phyloP scores from a whole-genome alignment of 2,113 vertebrate genomes.

The Brachionichthys hirsutus region DNA sequence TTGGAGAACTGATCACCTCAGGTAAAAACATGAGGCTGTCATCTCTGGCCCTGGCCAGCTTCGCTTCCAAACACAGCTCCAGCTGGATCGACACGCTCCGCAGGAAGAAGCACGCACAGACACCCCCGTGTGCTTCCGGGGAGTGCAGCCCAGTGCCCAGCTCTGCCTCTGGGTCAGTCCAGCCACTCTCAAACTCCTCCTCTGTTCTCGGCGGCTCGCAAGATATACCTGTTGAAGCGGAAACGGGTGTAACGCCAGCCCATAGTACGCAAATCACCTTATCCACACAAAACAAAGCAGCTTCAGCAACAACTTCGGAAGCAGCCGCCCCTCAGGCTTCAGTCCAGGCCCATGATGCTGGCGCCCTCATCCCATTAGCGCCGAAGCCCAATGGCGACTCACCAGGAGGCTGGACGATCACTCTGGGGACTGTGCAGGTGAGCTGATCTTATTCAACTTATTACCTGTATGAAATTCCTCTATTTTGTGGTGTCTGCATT shows the following conservation, averaged over 20 bases:
- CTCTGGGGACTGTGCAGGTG: slow-evolving; percentile 71
- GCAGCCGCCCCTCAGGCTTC: slow-evolving; percentile 20
- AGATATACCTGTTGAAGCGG: slow-evolving; percentile 63
- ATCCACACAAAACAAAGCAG: slow-evolving; percentile 12
- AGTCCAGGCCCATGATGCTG: slow-evolving; percentile 19
- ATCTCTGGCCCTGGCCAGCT: slow-evolving; percentile 83
- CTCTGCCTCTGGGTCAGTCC: slow-evolving; percentile 43
- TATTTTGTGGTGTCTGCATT: neutral
- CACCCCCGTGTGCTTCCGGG: slow-evolving; percentile 51
- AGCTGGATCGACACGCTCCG: slow-evolving; percentile 92
- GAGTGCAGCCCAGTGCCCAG: slow-evolving; percentile 68
- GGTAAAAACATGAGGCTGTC: slow-evolving; percentile 95
- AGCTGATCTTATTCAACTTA: slow-evolving; percentile 7
- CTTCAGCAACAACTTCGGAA: slow-evolving; percentile 23
- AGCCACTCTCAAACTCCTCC: slow-evolving; percentile 72
- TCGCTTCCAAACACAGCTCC: slow-evolving; percentile 81
- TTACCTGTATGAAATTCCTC: neutral
- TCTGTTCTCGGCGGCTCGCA: slow-evolving; percentile 65
- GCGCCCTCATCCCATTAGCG: slow-evolving; percentile 13
- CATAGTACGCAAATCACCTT: slow-evolving; percentile 12
- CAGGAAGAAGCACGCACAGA: slow-evolving; percentile 79
- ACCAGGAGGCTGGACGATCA: slow-evolving; percentile 60
- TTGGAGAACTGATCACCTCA: slow-evolving; percentile 93
- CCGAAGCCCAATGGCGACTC: slow-evolving; percentile 49
- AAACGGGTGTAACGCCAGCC: slow-evolving; percentile 10